Percentiles rank a stretch among this genome's conserved stretches.
phyloP scores from a whole-genome alignment of 2,113 vertebrate species.

The Petrocephalus microphthalmus region DNA sequence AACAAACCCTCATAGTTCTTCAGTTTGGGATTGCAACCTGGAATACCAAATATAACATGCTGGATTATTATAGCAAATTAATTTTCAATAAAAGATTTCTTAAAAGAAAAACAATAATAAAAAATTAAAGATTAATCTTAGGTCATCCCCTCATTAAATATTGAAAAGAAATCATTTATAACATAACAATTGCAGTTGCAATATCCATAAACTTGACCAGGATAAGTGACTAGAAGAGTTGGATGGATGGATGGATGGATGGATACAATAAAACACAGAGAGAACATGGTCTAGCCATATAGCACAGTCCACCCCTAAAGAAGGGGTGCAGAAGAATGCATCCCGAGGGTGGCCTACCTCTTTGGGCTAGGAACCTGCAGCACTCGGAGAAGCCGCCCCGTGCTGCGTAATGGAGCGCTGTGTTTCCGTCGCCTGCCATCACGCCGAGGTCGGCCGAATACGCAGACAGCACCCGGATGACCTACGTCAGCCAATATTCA shows the following conservation, averaged over 20 bases:
- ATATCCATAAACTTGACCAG: not conserved
- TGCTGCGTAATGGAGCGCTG: slow-evolving; percentile 80
- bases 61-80: not conserved
- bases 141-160: not conserved
- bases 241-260: not conserved
- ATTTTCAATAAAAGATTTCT: not conserved
- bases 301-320: not conserved
- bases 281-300: not conserved
- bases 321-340: not conserved
- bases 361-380: slow-evolving; percentile 86
- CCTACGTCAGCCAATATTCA: slow-evolving; percentile 38
- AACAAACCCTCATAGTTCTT: slow-evolving; percentile 67
- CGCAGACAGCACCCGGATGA: slow-evolving; percentile 59
- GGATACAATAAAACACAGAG: not conserved
- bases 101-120: not conserved
- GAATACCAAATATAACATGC: not conserved
- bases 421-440: slow-evolving; percentile 69
- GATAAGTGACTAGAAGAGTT: not conserved
- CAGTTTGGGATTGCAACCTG: slow-evolving; percentile 82
- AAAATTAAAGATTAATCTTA: not conserved
- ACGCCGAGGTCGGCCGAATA: slow-evolving; percentile 72
- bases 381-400: slow-evolving; percentile 71
- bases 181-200: too few species aligned
- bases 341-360: slow-evolving; percentile 65
- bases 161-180: not conserved